phyloP scores from a whole-genome alignment of 2,797 vertebrate genomes.

The Tangara arthus region DNA sequence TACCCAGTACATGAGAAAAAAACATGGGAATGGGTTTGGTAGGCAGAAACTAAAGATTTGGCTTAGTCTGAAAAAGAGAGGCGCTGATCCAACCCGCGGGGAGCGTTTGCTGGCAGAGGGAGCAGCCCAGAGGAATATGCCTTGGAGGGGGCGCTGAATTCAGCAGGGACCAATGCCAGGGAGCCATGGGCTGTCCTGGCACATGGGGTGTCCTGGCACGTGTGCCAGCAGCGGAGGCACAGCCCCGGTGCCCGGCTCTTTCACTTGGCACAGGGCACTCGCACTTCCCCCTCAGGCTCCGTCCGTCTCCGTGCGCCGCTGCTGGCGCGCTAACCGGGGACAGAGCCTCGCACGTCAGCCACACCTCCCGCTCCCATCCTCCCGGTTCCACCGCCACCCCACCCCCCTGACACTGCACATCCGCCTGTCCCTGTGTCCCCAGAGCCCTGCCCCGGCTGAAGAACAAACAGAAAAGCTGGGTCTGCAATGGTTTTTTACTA shows the following conservation, averaged over 20 bases:
- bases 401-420: background rate
- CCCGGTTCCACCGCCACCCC: background rate
- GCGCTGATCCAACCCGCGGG: rapidly evolving
- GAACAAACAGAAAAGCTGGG: background rate
- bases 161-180: background rate
- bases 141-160: background rate
- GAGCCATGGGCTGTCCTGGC: background rate
- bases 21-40: background rate
- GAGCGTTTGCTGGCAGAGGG: background rate
- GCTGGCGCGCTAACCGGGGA: background rate
- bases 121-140: background rate
- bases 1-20: background rate
- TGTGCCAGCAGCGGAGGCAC: rapidly evolving
- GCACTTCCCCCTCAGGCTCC: background rate
- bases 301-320: background rate
- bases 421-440: background rate
- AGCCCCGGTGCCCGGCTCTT: rapidly evolving
- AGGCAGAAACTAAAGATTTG: background rate
- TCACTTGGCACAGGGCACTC: background rate
- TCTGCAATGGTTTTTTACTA: background rate
- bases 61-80: background rate
- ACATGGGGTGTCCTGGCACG: rapidly evolving
- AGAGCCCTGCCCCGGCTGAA: background rate
- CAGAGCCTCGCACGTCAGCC: background rate
- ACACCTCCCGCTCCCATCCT: background rate